phyloP scores from a whole-genome alignment of 2,797 vertebrate genomes.

The Enteromius argenteus region DNA sequence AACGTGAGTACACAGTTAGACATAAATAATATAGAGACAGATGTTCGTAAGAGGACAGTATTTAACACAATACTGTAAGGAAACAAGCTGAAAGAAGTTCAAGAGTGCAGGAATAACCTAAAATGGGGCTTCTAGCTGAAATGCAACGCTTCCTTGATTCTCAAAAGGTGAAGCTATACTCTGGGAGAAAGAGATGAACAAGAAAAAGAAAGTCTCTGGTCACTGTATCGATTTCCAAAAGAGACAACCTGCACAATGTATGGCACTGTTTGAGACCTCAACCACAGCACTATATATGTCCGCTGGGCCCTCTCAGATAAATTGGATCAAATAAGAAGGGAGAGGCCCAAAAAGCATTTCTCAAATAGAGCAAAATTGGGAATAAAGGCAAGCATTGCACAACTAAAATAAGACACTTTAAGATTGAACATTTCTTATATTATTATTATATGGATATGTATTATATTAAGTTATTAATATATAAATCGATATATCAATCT shows the following conservation, averaged over 20 bases:
- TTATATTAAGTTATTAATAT: not conserved
- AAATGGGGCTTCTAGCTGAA: not conserved
- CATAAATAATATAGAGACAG: not conserved
- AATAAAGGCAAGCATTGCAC: not conserved
- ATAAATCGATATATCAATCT: too few species aligned
- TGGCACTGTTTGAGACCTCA: conserved; percentile 70
- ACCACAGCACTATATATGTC: not conserved
- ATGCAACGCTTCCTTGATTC: conserved; percentile 40
- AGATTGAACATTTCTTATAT: not conserved
- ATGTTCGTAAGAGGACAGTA: not conserved
- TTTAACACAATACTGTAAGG: not conserved
- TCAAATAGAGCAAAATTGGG: not conserved
- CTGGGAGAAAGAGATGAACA: conserved; percentile 26
- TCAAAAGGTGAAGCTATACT: conserved; percentile 59
- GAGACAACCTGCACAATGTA: conserved; percentile 74
- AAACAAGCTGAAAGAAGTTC: conserved; percentile 18
- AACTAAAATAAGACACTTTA: not conserved
- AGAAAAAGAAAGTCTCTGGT: conserved; percentile 42
- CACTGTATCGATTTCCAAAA: conserved; percentile 74
- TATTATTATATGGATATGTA: not conserved
- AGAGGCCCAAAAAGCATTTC: not conserved
- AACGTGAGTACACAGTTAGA: not conserved
- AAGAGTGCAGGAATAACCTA: not conserved
- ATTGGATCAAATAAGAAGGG: not conserved
- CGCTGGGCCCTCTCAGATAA: not conserved